phyloP scores from a whole-genome alignment of 1,140 invertebrate genomes.

The Camponotus vicinus region DNA sequence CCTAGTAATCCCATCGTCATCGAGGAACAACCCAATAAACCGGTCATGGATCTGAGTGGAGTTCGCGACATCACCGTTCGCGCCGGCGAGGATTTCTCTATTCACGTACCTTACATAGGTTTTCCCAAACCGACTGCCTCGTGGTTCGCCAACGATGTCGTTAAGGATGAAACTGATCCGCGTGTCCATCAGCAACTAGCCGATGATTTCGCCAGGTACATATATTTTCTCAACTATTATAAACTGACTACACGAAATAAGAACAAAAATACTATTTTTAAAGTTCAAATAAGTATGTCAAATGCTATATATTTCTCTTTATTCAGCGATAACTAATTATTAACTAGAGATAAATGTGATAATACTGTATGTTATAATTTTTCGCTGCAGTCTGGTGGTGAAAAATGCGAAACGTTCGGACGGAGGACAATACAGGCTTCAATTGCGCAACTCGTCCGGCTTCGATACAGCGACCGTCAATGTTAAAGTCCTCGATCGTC shows the following conservation, averaged over 20 bases:
- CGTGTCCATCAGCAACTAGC: conserved; percentile 94
- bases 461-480: conserved; percentile 97
- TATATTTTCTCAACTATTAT: background rate
- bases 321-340: too few species aligned
- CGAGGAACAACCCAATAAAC: conserved; percentile 98
- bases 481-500: conserved; percentile 97
- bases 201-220: conserved; percentile 92
- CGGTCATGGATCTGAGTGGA: conserved; percentile 96
- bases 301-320: background rate
- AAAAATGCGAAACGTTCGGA: conserved; percentile 96
- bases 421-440: conserved; percentile 96
- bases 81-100: conserved; percentile 98
- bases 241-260: background rate
- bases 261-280: background rate
- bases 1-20: conserved; percentile 94
- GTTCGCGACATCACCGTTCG: conserved; percentile 98
- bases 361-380: conserved; percentile 4
- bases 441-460: conserved; percentile 97
- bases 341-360: background rate
- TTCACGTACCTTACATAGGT: conserved; percentile 97
- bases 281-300: background rate
- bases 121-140: conserved; percentile 97
- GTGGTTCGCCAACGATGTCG: conserved; percentile 96
- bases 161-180: conserved; percentile 91
- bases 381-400: conserved; percentile 91